Evolutionary conservation across 2,797 vertebrate species (phyloP).

Genomic region (Poeciliopsis presidionis): DNA sequence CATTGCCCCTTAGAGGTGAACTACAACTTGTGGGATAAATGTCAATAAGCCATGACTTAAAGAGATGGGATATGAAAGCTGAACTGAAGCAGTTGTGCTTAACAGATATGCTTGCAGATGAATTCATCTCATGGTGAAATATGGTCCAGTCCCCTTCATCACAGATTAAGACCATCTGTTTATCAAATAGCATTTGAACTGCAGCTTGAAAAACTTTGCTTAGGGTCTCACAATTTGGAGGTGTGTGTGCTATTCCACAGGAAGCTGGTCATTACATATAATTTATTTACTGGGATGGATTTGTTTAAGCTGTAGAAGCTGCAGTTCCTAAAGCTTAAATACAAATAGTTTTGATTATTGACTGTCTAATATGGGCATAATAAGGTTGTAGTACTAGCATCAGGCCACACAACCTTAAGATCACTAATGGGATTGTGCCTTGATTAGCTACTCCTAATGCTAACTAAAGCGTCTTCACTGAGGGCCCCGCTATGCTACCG

Average conservation of each 20-base stretch:
- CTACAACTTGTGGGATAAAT: conserved; percentile 32
- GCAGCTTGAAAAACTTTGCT: not conserved
- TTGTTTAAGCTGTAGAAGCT: not conserved
- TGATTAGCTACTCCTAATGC: not conserved
- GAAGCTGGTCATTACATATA: not conserved
- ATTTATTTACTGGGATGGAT: not conserved
- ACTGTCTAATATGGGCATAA: not conserved
- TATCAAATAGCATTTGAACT: not conserved
- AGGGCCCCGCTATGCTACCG: not conserved
- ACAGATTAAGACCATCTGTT: not conserved
- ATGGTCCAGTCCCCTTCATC: not conserved
- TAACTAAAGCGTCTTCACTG: not conserved
- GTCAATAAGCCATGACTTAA: conserved; percentile 19
- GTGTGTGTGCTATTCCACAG: not conserved
- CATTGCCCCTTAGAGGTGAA: conserved; percentile 7
- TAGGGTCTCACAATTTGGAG: not conserved
- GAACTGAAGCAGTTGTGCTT: conserved; percentile 29
- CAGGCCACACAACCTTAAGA: not conserved
- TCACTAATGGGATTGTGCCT: not conserved
- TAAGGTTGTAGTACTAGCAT: not conserved
- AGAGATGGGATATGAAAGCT: conserved; percentile 31
- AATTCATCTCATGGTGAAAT: conserved; percentile 2
- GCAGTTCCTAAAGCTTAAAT: not conserved
- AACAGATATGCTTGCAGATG: conserved; percentile 55
- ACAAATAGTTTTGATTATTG: not conserved